Percentiles rank a stretch among this genome's conserved stretches.
phyloP scores from a whole-genome alignment of 2,797 vertebrate genomes.

The Anolis apletophallus region DNA sequence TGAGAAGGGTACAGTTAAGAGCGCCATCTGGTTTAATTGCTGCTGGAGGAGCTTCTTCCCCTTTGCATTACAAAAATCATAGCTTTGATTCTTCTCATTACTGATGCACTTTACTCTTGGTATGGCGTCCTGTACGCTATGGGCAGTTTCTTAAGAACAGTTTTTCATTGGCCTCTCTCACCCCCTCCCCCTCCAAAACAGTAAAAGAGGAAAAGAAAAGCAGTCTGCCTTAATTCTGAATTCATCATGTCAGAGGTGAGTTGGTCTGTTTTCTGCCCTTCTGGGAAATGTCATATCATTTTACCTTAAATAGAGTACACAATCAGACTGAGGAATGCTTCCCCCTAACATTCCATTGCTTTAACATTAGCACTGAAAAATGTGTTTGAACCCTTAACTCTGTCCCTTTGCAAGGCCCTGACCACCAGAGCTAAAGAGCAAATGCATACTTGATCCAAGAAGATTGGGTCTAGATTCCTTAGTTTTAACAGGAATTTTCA shows the following conservation, averaged over 20 bases:
- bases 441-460: not conserved
- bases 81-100: not conserved
- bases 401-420: not conserved
- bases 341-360: not conserved
- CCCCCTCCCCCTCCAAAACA: not conserved
- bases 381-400: not conserved
- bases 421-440: not conserved
- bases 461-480: not conserved
- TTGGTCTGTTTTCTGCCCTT: not conserved
- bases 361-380: not conserved
- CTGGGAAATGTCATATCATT: slow-evolving; percentile 7
- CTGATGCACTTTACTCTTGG: slow-evolving; percentile 18
- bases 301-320: not conserved
- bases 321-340: not conserved
- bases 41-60: not conserved
- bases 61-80: not conserved
- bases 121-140: not conserved
- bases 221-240: not conserved
- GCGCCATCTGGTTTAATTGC: not conserved
- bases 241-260: not conserved
- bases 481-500: not conserved
- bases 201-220: no score
- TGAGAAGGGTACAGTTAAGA: not conserved
- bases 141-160: no score
- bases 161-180: not conserved